Conservation (phyloP, 2,888 invertebrate genomes). For the Imbricaverruca yamaguchii region DNA sequence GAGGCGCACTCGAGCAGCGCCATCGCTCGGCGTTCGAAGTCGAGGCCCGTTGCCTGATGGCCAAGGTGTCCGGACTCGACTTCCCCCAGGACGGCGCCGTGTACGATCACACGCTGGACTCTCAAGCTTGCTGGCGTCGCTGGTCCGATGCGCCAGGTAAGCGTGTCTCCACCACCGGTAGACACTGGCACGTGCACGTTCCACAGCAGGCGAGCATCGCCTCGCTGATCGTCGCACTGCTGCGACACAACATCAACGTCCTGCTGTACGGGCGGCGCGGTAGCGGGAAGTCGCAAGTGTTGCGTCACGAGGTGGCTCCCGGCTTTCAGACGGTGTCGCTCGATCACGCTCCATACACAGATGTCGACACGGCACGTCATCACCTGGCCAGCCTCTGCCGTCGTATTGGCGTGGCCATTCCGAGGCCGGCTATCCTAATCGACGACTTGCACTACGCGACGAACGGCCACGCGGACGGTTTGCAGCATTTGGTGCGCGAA, state of each 20-base stretch:
- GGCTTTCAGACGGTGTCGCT: background rate
- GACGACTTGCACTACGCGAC: constrained; percentile 2
- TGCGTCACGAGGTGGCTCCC: background rate
- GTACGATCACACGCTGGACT: background rate
- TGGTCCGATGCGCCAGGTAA: background rate
- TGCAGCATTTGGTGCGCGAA: constrained; percentile 9
- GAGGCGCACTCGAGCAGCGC: background rate
- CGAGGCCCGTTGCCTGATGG: background rate
- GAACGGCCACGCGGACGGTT: background rate
- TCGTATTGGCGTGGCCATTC: background rate
- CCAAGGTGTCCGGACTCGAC: background rate
- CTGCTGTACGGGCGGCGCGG: constrained; percentile 4
- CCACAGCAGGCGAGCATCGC: background rate
- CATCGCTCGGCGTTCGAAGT: background rate
- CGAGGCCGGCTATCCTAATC: background rate
- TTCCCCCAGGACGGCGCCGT: background rate
- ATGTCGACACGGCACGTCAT: background rate
- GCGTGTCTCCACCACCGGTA: background rate
- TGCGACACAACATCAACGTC: background rate
- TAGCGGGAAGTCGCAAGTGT: background rate
- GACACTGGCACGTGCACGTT: background rate
- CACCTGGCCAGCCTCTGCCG: background rate
- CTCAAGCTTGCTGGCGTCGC: background rate
- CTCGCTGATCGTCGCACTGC: background rate
- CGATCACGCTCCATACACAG: background rate